Percentiles rank a stretch among this genome's conserved stretches.
Conservation (phyloP, 2,113 vertebrate genomes). For the Tenebrosternarchus preto region DNA sequence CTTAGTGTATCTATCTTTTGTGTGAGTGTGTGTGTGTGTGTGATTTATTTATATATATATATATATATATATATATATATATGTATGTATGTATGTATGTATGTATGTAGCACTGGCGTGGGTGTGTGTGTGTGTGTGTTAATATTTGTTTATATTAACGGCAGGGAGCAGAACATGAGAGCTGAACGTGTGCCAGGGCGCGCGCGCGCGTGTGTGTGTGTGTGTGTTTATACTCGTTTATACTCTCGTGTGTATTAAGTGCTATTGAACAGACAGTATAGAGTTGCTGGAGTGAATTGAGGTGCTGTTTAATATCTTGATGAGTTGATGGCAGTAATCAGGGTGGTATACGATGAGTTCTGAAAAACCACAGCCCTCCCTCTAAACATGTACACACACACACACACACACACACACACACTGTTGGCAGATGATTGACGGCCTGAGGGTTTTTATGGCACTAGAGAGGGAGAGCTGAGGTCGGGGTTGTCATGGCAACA, state of each 20-base stretch:
- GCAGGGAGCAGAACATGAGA: not conserved
- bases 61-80: no score
- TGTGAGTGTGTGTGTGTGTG: not conserved
- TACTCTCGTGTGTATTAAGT: constrained; percentile 35
- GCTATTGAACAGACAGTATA: constrained; percentile 51
- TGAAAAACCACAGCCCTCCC: constrained; percentile 66
- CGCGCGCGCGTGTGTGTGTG: constrained; percentile 29
- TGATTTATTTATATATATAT: constrained; percentile 47
- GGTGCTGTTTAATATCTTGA: constrained; percentile 55
- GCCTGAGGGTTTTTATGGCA: constrained; percentile 84
- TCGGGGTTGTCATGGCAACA: constrained; percentile 83
- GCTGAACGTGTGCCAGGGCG: constrained; percentile 29
- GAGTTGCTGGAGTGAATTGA: constrained; percentile 47
- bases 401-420: no score
- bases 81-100: no score
- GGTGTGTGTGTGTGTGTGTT: not conserved
- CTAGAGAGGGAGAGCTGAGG: constrained; percentile 81
- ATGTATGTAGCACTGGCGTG: no score
- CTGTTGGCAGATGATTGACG: constrained; percentile 79
- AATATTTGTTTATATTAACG: constrained; percentile 46
- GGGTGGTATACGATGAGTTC: constrained; percentile 66
- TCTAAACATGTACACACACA: no score
- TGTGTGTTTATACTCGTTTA: constrained; percentile 49
- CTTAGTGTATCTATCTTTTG: no score
- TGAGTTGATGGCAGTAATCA: constrained; percentile 60